Evolutionary conservation across 2,888 invertebrate genomes (phyloP).

Genomic region (Papilio demoleus): DNA sequence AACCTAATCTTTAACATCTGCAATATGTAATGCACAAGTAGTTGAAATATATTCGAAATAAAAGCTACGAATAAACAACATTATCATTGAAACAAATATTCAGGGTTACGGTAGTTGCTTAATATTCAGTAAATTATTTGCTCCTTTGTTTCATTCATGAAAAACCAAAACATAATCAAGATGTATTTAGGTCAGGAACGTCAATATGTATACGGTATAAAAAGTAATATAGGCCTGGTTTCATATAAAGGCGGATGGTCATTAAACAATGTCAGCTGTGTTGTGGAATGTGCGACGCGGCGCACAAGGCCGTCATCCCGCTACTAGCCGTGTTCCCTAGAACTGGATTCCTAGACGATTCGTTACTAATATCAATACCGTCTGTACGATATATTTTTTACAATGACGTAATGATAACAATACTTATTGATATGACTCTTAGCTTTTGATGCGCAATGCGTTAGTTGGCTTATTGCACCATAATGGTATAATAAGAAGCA

Average conservation of each 20-base stretch:
- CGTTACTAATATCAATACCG: conserved; percentile 34
- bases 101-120: background rate
- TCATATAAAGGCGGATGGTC: conserved; percentile 44
- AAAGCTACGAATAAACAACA: background rate
- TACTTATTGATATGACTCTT: conserved; percentile 8
- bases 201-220: background rate
- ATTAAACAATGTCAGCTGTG: conserved; percentile 75
- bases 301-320: conserved; percentile 75
- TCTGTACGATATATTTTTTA: background rate
- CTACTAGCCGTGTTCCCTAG: conserved; percentile 39
- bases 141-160: background rate
- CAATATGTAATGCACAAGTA: background rate
- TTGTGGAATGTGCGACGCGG: conserved; percentile 72
- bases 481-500: background rate
- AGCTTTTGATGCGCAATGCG: background rate
- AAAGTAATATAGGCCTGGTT: conserved; percentile 2
- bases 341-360: conserved; percentile 46
- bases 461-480: background rate
- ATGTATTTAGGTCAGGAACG: background rate
- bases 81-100: background rate
- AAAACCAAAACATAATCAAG: background rate
- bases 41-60: background rate
- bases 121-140: background rate
- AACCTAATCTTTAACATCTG: background rate
- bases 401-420: conserved; percentile 12